Conservation (phyloP, 2,113 vertebrate species). For the Bos indicus region DNA sequence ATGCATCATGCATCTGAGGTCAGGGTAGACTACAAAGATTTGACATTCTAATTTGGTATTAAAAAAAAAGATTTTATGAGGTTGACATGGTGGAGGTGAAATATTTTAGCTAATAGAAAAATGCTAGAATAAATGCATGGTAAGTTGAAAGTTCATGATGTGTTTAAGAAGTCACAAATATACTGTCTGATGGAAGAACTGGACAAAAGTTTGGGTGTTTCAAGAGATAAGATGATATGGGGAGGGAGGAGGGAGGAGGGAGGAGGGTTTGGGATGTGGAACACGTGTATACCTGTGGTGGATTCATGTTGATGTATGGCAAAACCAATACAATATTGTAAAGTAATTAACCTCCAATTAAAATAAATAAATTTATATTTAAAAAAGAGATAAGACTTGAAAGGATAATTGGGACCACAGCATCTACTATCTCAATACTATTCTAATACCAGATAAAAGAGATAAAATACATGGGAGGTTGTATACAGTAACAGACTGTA, state of each 20-base stretch:
- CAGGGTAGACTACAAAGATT: neutral
- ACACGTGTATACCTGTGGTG: too few relatives aligned
- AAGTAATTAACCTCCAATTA: too few relatives aligned
- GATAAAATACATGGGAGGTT: neutral
- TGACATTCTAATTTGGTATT: neutral
- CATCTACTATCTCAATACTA: neutral
- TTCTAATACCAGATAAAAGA: neutral
- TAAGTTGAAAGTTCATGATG: neutral
- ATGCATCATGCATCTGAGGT: neutral
- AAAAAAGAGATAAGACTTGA: neutral
- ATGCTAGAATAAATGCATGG: neutral
- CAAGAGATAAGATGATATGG: too few relatives aligned
- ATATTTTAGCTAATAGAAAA: conserved; percentile 11
- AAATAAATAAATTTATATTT: too few relatives aligned
- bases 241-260: too few relatives aligned
- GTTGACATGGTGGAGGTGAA: neutral
- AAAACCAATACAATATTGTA: too few relatives aligned
- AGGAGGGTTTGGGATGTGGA: too few relatives aligned
- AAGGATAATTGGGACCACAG: neutral
- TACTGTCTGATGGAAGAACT: neutral
- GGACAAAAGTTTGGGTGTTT: neutral
- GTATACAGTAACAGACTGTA: neutral
- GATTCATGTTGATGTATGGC: too few relatives aligned
- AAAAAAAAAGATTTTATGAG: neutral
- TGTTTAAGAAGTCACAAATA: neutral